These are phyloP conservation scores for Holothuria glaberrima DNA, from an alignment of 35 echinoderm and acorn worm genomes.

Conservation along the genomic window DNA sequence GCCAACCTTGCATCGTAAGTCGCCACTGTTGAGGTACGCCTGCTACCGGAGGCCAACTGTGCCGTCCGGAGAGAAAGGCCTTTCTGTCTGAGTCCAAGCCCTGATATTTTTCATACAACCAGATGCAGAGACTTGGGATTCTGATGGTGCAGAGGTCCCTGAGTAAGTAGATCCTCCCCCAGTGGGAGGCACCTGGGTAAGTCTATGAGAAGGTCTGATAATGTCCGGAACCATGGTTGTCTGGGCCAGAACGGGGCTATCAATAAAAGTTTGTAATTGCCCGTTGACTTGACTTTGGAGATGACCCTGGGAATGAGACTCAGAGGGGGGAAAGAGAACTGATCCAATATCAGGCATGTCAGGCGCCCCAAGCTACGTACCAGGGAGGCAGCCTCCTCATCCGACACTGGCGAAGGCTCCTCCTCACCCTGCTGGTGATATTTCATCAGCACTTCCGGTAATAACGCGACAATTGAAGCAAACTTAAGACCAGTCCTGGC, in stretches of 20 bases:
- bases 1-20: too few relatives aligned
- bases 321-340: slow-evolving; percentile 52
- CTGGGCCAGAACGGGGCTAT: slow-evolving; percentile 12
- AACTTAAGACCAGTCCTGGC: slow-evolving; percentile 30
- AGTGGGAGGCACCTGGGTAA: not conserved
- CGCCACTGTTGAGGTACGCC: slow-evolving; percentile 5
- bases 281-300: not conserved
- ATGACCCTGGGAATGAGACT: too few relatives aligned
- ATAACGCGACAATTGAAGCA: not conserved
- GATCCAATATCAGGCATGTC: too few relatives aligned
- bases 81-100: not conserved
- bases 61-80: not conserved
- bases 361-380: too few relatives aligned
- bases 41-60: not conserved
- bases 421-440: slow-evolving; percentile 16
- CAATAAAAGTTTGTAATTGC: slow-evolving; percentile 1
- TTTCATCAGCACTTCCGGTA: slow-evolving; percentile 23
- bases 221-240: slow-evolving; percentile 1
- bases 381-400: slow-evolving; percentile 9
- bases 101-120: slow-evolving; percentile 2
- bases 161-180: not conserved
- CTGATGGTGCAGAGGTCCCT: not conserved
- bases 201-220: not conserved
- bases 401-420: not conserved
- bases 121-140: not conserved